Conservation (phyloP, 2,797 vertebrate genomes). For the Pangasius macronema region DNA sequence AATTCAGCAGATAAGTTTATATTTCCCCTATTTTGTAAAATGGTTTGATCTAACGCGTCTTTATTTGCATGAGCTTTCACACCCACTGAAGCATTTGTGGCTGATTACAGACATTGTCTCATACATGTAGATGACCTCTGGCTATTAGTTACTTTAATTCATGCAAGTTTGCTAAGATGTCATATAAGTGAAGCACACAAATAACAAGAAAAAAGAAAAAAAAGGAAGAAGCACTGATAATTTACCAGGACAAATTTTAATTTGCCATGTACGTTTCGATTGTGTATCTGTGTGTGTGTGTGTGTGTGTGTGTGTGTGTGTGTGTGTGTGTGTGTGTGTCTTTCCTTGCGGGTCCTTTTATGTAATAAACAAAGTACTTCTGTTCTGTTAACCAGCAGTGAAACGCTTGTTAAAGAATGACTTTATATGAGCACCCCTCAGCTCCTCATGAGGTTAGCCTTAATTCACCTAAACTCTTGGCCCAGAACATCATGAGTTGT, state of each 20-base stretch:
- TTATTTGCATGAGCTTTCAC: not conserved
- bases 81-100: not conserved
- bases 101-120: not conserved
- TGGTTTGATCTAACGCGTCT: not conserved
- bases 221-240: not conserved
- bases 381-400: no score
- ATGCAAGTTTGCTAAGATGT: not conserved
- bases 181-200: not conserved
- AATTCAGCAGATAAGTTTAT: not conserved
- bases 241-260: not conserved
- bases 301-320: not conserved
- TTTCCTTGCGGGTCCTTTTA: not conserved
- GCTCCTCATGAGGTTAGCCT: not conserved
- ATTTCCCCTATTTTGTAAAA: not conserved
- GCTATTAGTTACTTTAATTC: not conserved
- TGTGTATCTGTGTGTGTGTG: not conserved
- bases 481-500: conserved; percentile 60
- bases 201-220: not conserved
- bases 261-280: not conserved
- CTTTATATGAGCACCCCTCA: not conserved
- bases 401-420: not conserved
- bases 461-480: not conserved
- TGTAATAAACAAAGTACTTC: not conserved
- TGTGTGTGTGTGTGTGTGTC: not conserved
- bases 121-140: not conserved